Evolutionary conservation across 1,140 invertebrate species (phyloP), one percentile per base, ranked within the genome.

Genomic region (Drosophila rhopaloa): DNA sequence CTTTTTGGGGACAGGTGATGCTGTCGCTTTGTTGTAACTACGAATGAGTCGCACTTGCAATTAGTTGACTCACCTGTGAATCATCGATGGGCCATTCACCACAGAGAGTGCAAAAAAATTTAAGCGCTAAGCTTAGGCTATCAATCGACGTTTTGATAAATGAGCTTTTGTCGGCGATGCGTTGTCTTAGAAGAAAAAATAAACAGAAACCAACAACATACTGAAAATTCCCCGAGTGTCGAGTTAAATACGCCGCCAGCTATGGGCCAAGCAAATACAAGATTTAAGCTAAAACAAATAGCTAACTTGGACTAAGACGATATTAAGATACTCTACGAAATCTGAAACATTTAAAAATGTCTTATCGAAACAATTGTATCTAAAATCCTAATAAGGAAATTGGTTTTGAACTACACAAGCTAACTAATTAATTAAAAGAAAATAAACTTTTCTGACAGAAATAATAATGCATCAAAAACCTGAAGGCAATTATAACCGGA

Each of bases 81-180:
- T 88, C 83, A 76, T 19, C 41, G 38, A 46, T 41, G 41, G 53
- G 48, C 44, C 56, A 77, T 38, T 76, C 72, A 76, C 61, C 61
- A 75, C 6, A 38, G 40, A 19, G 55, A 71, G 80, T 82, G 81
- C 81, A 66, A 81, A 83, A 79, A 79, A 59, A 53, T 48, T 65
- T 50, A 70, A 65, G 50, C 81, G 46, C 57, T 74, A 46, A 74
- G 65, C 59, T 47, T 60, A 38, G 74, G 71, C 56, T 76, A 84
- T 86, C 83, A 88, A 88, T 88, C 68, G 84, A 74, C 68, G 56
- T 58, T 80, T 88, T 88, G 84, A 88, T 89, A 89, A 88, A 88
- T 88, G 84, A 88, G 79, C 70, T 59, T 63, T 59, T 50, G 50
- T 56, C 72, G 67, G 13, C 50, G 81, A 67, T 83, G 79, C 62